A percentile compares a stretch with the other conserved stretches of the same genome.
These are phyloP conservation scores for Aphaenogaster floridana DNA, from an alignment of 1,140 invertebrate species.

Conservation along the genomic window DNA sequence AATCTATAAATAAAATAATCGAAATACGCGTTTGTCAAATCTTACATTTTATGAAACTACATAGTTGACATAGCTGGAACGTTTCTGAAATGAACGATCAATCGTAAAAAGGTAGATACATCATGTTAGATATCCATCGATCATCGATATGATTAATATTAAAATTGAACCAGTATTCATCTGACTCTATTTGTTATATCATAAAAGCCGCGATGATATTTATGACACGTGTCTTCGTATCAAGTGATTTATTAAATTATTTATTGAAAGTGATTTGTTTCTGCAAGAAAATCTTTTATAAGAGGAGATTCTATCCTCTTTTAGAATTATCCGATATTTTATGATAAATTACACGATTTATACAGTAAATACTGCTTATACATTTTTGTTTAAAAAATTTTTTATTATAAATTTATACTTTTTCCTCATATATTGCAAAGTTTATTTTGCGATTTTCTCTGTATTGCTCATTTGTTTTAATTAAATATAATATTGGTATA, in stretches of 20 bases:
- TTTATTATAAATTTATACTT: neutral
- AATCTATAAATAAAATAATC: conserved; percentile 31
- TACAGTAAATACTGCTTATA: neutral
- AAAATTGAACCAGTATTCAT: conserved; percentile 59
- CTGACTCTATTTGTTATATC: conserved; percentile 52
- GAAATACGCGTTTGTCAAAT: neutral
- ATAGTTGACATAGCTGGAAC: conserved; percentile 46
- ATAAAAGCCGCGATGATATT: conserved; percentile 52
- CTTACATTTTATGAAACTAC: conserved; percentile 32
- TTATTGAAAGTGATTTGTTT: conserved; percentile 57
- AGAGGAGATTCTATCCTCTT: neutral
- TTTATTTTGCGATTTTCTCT: neutral
- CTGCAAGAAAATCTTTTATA: neutral
- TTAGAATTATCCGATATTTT: neutral
- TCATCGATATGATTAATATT: conserved; percentile 70
- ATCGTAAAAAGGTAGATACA: neutral
- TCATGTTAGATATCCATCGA: conserved; percentile 52
- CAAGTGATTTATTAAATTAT: conserved; percentile 64
- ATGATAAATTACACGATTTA: neutral
- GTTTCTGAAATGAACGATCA: conserved; percentile 9
- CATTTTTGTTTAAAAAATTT: neutral
- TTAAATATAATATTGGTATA: neutral
- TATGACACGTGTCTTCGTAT: conserved; percentile 40
- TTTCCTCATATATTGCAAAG: too few relatives aligned
- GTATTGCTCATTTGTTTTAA: conserved; percentile 1